These are phyloP conservation scores for Smithornis capensis DNA, from an alignment of 2,113 vertebrate genomes.

Conservation along the genomic window DNA sequence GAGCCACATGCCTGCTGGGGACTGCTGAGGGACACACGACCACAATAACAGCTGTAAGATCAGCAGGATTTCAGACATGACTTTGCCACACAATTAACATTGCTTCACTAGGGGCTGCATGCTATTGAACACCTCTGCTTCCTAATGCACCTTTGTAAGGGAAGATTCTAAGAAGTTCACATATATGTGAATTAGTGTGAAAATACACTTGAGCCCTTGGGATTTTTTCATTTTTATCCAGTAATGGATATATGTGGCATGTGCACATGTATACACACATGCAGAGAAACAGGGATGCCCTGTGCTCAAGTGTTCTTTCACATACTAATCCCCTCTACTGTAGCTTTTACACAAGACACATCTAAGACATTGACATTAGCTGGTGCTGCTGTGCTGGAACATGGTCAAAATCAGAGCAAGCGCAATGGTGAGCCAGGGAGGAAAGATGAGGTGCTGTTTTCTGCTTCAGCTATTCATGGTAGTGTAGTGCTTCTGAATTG, in stretches of 20 bases:
- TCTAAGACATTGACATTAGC: background rate
- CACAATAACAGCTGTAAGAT: background rate
- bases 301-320: background rate
- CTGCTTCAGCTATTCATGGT: background rate
- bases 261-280: accelerated
- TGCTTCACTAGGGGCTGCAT: background rate
- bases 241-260: background rate
- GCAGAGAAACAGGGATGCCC: background rate
- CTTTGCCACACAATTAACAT: background rate
- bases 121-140: background rate
- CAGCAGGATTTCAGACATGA: background rate
- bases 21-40: background rate
- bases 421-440: background rate
- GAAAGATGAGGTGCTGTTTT: accelerated
- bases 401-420: background rate
- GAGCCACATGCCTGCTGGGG: background rate
- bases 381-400: background rate
- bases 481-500: background rate
- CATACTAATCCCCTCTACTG: background rate
- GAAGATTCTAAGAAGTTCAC: background rate
- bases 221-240: background rate
- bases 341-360: background rate
- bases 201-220: background rate
- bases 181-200: background rate
- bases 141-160: background rate